phyloP scores from a whole-genome alignment of 2,888 invertebrate genomes.

The Chirona hameri region DNA sequence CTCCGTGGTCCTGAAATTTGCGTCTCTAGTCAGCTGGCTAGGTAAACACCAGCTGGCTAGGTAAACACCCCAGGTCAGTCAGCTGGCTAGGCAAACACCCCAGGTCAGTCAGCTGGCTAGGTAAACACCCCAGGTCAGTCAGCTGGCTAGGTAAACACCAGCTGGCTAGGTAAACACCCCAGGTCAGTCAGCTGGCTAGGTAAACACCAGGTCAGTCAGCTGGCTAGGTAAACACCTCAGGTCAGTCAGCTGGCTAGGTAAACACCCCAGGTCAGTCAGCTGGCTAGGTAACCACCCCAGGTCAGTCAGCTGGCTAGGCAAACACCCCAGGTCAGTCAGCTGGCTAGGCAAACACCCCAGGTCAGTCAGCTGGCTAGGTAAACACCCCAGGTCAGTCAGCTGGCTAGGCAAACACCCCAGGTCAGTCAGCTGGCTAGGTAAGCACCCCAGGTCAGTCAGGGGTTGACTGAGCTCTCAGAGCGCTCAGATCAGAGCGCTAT shows the following conservation, averaged over 20 bases:
- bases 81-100: conserved; percentile 47
- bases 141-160: too few species aligned
- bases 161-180: too few species aligned
- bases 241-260: background rate
- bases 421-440: background rate
- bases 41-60: too few species aligned
- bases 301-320: background rate
- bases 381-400: conserved; percentile 46
- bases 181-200: background rate
- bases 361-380: background rate
- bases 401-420: conserved; percentile 47
- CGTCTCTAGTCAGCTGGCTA: too few species aligned
- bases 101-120: background rate
- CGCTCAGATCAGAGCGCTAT: too few species aligned
- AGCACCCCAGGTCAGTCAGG: too few species aligned
- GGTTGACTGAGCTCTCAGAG: too few species aligned
- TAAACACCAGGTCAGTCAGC: background rate
- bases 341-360: conserved; percentile 47
- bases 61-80: conserved; percentile 48
- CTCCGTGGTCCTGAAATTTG: too few species aligned
- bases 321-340: conserved; percentile 46
- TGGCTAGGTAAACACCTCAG: conserved; percentile 47
- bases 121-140: conserved; percentile 47
- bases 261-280: conserved; percentile 46
- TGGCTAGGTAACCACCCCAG: conserved; percentile 47